phyloP scores from a whole-genome alignment of 2,797 vertebrate species.

The Champsocephalus esox region DNA sequence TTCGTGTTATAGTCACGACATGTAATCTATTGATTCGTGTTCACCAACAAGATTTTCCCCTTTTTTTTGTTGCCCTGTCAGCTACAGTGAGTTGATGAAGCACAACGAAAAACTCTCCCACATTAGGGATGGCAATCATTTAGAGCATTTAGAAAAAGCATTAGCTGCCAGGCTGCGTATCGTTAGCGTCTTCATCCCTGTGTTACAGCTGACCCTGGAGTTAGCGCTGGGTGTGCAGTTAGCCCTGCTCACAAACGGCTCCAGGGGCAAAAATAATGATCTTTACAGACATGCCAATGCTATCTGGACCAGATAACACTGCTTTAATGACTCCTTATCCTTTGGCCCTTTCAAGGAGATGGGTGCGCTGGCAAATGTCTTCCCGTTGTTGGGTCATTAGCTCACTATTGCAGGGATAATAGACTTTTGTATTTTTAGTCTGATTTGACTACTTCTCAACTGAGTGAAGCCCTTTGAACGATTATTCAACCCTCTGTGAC shows the following conservation, averaged over 20 bases:
- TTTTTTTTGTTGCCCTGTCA: constrained; percentile 23
- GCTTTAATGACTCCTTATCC: constrained; percentile 85
- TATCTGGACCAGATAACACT: constrained; percentile 85
- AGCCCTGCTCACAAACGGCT: constrained; percentile 81
- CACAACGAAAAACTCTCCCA: constrained; percentile 66
- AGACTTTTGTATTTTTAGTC: constrained; percentile 73
- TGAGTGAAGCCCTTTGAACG: constrained; percentile 51
- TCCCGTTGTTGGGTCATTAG: constrained; percentile 82
- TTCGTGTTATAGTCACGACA: too few relatives aligned
- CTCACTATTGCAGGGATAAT: constrained; percentile 79
- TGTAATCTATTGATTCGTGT: too few relatives aligned
- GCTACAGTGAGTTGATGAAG: constrained; percentile 59
- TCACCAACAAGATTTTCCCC: too few relatives aligned
- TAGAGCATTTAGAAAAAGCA: constrained; percentile 79
- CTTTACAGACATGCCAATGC: constrained; percentile 85
- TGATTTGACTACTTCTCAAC: constrained; percentile 47
- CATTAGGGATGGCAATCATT: constrained; percentile 72
- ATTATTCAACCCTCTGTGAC: constrained; percentile 55
- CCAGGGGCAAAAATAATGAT: constrained; percentile 88
- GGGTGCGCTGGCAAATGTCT: constrained; percentile 78
- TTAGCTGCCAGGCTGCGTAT: constrained; percentile 80
- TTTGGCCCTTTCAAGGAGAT: constrained; percentile 81
- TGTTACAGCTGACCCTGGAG: constrained; percentile 74
- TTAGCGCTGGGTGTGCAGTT: constrained; percentile 70
- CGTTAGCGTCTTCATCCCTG: constrained; percentile 77